phyloP scores from a whole-genome alignment of 2,113 vertebrate species.

The Lophius piscatorius region DNA sequence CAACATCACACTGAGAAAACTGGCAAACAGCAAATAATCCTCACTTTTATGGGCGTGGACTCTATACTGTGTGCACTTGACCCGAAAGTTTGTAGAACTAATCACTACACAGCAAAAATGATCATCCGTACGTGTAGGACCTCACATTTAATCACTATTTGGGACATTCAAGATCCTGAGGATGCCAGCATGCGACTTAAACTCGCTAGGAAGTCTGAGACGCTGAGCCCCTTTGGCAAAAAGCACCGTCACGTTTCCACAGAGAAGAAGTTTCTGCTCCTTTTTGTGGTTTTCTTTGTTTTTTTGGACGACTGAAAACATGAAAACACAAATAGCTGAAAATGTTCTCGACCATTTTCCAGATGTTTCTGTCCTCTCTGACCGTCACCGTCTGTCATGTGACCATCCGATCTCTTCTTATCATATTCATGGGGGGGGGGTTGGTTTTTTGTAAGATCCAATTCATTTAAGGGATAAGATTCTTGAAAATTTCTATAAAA shows the following conservation, averaged over 20 bases:
- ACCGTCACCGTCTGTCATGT: too few species aligned
- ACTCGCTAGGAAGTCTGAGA: slow-evolving; percentile 52
- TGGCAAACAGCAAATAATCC: slow-evolving; percentile 28
- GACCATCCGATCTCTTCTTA: too few species aligned
- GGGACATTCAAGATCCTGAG: slow-evolving; percentile 69
- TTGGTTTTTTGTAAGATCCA: too few species aligned
- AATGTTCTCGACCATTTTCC: slow-evolving; percentile 49
- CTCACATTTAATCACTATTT: slow-evolving; percentile 39
- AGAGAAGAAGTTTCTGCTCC: slow-evolving; percentile 32
- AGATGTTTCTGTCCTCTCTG: slow-evolving; percentile 8
- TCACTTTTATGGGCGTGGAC: slow-evolving; percentile 24
- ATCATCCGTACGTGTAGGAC: slow-evolving; percentile 26
- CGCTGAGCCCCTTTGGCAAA: slow-evolving; percentile 34
- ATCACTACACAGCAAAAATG: slow-evolving; percentile 62
- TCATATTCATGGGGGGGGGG: too few species aligned
- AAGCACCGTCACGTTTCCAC: slow-evolving; percentile 17
- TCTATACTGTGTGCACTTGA: slow-evolving; percentile 29
- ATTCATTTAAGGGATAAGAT: too few species aligned
- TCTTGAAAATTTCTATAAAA: too few species aligned
- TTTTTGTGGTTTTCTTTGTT: slow-evolving; percentile 11
- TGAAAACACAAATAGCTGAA: slow-evolving; percentile 50
- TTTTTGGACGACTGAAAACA: slow-evolving; percentile 28
- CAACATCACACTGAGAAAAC: slow-evolving; percentile 28
- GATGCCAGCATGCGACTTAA: slow-evolving; percentile 58
- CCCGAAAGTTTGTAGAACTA: slow-evolving; percentile 38